Evolutionary conservation across 2,113 vertebrate genomes (phyloP), one percentile per base, ranked within the genome.

Genomic region (Engystomops pustulosus): DNA sequence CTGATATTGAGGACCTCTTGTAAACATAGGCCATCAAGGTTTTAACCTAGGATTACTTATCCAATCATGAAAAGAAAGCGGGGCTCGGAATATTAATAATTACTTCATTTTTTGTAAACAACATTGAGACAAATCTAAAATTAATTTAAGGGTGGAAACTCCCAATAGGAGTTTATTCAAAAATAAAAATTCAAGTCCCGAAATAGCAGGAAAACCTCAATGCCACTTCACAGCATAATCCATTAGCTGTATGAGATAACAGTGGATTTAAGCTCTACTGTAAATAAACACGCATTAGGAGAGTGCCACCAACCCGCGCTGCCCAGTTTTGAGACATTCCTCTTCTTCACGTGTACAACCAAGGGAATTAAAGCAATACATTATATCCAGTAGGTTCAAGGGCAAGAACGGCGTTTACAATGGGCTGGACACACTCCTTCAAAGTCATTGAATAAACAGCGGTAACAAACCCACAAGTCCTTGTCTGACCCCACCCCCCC

Each of bases 381-480:
- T 23, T 78, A 41, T 58, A 38, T 41, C 47, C 27, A 51, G 23
- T 14, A 32, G 27, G 60, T n/a, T 34, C 60, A 49, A 34, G 18
- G 45, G n/a, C 45, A 70, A 27, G 34, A 27, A 51, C 27, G 4
- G 25, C 8, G 8, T 27, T 18, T 12, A n/a, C 38, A 47, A 69
- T 38, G 41, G 25, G 14, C 10, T 51, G 47, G 11, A 55, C 38
- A 44, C 17, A 18, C 23, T 58, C 41, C 15, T 12, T 78, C 34
- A 58, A 58, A 23, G 74, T 45, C 60, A 69, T 36, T 55, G 23
- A 30, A 60, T 18, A 82, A 81, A 83, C 20, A 83, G 17, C 14
- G 23, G 81, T 2, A 27, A 45, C 17, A 62, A 67, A 0, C 30
- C 30, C 4, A 10, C 36, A 7, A 32, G 17, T 20, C 62, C 62